Percentiles rank a stretch among this genome's conserved stretches.
phyloP scores from a whole-genome alignment of 2,797 vertebrate genomes.

The Crocidura indochinensis region DNA sequence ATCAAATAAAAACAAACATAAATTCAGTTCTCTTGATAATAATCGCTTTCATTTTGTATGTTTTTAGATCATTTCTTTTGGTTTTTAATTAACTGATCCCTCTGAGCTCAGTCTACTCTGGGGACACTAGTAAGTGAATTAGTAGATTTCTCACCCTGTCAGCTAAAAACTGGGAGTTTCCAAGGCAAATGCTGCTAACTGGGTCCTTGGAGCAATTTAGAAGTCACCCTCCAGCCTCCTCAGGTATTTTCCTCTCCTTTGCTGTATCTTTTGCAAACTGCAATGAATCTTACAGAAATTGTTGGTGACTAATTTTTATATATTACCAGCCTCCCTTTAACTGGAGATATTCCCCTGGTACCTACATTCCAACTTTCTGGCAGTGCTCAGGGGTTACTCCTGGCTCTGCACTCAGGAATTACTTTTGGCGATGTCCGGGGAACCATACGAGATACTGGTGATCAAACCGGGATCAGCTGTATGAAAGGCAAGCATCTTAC shows the following conservation, averaged over 20 bases:
- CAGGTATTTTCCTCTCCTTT: constrained; percentile 28
- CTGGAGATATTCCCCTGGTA: not conserved
- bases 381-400: no score
- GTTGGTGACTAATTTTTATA: not conserved
- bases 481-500: no score
- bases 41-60: constrained; percentile 61
- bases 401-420: no score
- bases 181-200: constrained; percentile 10
- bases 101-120: constrained; percentile 58
- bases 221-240: not conserved
- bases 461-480: no score
- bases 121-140: constrained; percentile 30
- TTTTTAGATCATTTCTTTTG: constrained; percentile 61
- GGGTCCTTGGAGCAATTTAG: not conserved
- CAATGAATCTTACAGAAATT: not conserved
- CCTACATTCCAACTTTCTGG: not conserved
- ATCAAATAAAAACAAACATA: constrained; percentile 16
- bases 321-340: not conserved
- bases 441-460: no score
- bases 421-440: no score
- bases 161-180: constrained; percentile 33
- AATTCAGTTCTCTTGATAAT: constrained; percentile 56
- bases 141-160: constrained; percentile 41
- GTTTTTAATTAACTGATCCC: constrained; percentile 71
- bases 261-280: not conserved